These are phyloP conservation scores for Ectemnius lituratus DNA, from an alignment of 2,888 invertebrate species.

Conservation along the genomic window DNA sequence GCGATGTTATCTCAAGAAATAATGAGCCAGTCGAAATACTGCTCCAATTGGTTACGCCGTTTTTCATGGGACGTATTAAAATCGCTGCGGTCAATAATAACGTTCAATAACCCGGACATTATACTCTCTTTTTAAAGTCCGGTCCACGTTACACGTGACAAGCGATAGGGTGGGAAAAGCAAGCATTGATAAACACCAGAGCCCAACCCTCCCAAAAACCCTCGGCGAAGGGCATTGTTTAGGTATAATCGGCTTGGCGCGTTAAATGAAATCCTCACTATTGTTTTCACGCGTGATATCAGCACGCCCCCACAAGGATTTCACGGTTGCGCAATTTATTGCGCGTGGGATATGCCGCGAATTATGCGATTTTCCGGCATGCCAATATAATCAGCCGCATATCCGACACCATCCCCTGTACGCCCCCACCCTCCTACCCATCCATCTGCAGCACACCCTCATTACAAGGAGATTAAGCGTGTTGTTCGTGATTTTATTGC, in stretches of 20 bases:
- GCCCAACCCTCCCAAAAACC: slow-evolving; percentile 3
- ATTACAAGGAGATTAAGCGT: slow-evolving; percentile 26
- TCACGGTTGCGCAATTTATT: slow-evolving; percentile 52
- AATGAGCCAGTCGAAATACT: no score
- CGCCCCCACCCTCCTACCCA: background rate
- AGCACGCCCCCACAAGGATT: slow-evolving; percentile 41
- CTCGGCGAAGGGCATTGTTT: slow-evolving; percentile 56
- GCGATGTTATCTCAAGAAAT: no score
- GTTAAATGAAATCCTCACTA: slow-evolving; percentile 54
- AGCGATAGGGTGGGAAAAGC: slow-evolving; percentile 30
- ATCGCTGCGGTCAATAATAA: background rate
- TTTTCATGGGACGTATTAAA: no score
- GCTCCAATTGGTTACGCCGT: no score
- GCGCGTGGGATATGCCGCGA: slow-evolving; percentile 42
- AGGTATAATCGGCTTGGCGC: slow-evolving; percentile 46
- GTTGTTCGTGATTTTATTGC: background rate
- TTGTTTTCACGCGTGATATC: slow-evolving; percentile 48
- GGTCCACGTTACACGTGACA: slow-evolving; percentile 39
- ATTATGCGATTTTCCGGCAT: slow-evolving; percentile 35
- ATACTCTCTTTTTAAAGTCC: slow-evolving; percentile 48
- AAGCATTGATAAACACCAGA: background rate
- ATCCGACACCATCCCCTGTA: background rate
- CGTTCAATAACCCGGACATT: slow-evolving; percentile 3
- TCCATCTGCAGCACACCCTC: background rate
- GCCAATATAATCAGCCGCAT: background rate